A percentile compares a stretch with the other conserved stretches of the same genome.
Conservation (phyloP, 2,888 invertebrate genomes). For the Anaspis maculata region DNA sequence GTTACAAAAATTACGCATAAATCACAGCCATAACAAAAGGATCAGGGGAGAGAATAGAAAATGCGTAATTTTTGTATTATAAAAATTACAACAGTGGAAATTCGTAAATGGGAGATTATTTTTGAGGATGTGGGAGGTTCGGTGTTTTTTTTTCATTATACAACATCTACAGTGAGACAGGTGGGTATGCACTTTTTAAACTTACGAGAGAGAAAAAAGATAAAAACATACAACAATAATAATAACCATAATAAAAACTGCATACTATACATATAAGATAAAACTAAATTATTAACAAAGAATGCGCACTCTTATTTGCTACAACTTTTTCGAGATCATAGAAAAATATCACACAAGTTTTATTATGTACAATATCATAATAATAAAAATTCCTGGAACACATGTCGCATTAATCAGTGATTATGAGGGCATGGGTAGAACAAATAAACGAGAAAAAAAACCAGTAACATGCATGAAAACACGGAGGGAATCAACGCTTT, state of each 20-base stretch:
- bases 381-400: no score
- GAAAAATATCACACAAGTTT: no score
- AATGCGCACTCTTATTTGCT: no score
- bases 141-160: no score
- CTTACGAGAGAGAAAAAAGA: constrained; percentile 8
- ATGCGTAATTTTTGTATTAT: constrained; percentile 15
- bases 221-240: not conserved
- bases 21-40: not conserved
- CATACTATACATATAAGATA: not conserved
- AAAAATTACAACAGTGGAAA: constrained; percentile 10
- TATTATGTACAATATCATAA: no score
- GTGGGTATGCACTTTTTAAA: constrained; percentile 13
- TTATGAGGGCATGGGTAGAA: no score
- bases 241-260: not conserved
- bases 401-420: no score
- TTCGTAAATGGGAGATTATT: constrained; percentile 2
- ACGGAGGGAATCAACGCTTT: no score
- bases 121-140: no score
- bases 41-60: not conserved
- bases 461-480: no score
- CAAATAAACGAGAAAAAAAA: no score
- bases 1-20: constrained; percentile 11
- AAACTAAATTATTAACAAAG: not conserved
- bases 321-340: no score
- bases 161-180: constrained; percentile 9